These are phyloP conservation scores for Falco concolor DNA, from an alignment of 2,797 vertebrate species.

Conservation along the genomic window DNA sequence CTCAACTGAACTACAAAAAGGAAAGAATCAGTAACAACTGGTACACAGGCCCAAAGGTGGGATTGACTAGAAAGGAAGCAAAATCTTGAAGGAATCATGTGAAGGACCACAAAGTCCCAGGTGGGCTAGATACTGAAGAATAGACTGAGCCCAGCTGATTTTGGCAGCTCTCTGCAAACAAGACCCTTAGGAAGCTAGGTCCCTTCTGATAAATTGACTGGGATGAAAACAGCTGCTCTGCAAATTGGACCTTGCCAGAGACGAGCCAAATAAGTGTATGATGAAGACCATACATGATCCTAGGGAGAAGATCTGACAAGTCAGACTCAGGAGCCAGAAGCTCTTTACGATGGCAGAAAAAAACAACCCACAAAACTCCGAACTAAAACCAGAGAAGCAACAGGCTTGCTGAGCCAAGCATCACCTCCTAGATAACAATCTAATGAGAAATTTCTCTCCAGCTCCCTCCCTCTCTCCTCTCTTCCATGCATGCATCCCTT, in stretches of 20 bases:
- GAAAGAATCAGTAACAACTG: neutral
- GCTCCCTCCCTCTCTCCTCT: neutral
- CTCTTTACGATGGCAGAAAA: neutral
- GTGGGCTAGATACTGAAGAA: neutral
- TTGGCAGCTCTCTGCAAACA: neutral
- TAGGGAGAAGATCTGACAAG: neutral
- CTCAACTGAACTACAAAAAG: neutral
- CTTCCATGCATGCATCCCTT: neutral
- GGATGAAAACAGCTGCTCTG: neutral
- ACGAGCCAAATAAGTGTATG: neutral
- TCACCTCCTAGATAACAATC: slow-evolving; percentile 32
- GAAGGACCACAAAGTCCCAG: neutral
- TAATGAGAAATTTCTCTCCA: neutral
- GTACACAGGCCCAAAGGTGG: neutral
- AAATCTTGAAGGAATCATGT: neutral
- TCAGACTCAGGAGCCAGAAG: neutral
- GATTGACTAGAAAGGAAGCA: neutral
- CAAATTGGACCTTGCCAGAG: neutral
- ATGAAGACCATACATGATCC: neutral
- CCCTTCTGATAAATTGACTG: neutral
- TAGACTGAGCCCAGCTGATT: neutral
- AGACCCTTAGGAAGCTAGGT: neutral
- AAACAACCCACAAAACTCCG: neutral
- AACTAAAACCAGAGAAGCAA: neutral
- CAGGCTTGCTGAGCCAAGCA: slow-evolving; percentile 2